These are phyloP conservation scores for Orchestia grillus DNA, from an alignment of 1,140 invertebrate genomes.

Conservation along the genomic window DNA sequence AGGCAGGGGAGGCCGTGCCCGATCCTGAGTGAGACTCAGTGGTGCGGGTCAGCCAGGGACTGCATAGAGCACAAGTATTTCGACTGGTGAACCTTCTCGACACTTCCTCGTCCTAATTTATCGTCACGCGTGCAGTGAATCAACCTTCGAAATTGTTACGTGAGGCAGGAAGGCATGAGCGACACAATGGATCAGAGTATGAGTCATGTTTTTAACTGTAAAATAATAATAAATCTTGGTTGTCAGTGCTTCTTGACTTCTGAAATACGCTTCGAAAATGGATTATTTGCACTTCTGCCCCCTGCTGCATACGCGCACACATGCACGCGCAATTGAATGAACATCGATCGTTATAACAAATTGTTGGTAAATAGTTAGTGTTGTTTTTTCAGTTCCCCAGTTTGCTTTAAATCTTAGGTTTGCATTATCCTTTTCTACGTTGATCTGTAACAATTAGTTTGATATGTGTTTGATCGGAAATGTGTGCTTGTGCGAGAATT, in stretches of 20 bases:
- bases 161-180: neutral
- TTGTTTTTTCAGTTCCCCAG: neutral
- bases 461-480: neutral
- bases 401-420: neutral
- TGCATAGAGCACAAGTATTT: constrained; percentile 65
- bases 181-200: no score
- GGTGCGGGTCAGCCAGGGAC: constrained; percentile 67
- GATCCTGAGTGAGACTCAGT: constrained; percentile 75
- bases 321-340: neutral
- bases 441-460: neutral
- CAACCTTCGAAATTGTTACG: neutral
- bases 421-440: neutral
- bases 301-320: neutral
- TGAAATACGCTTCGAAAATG: neutral
- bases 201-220: neutral
- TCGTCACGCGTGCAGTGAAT: neutral
- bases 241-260: neutral
- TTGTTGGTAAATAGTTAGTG: neutral
- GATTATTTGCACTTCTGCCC: neutral
- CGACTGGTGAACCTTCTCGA: constrained; percentile 58
- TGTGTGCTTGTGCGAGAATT: neutral
- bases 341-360: neutral
- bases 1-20: constrained; percentile 84
- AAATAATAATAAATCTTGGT: neutral
- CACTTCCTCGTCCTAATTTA: neutral